A percentile compares a stretch with the other conserved stretches of the same genome.
phyloP scores from a whole-genome alignment of 1,140 invertebrate species.

The Nephila pilipes region DNA sequence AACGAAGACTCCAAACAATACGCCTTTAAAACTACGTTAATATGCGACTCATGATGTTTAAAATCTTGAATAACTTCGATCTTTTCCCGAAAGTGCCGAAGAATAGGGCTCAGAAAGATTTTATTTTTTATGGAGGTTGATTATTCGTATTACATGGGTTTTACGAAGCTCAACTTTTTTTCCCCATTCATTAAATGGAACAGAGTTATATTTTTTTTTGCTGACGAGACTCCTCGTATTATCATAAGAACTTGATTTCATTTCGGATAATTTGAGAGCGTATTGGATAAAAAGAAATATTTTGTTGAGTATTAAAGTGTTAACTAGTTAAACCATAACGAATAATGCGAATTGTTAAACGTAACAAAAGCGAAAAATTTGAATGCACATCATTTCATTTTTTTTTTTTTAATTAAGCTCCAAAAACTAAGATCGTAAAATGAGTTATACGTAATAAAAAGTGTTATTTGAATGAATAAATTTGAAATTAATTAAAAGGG shows the following conservation, averaged over 20 bases:
- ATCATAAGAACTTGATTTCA: not conserved
- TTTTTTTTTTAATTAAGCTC: no score
- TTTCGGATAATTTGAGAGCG: not conserved
- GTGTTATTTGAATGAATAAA: no score
- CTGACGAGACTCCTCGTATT: not conserved
- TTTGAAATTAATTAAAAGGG: no score
- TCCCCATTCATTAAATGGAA: not conserved
- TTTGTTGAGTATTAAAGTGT: no score
- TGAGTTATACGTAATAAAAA: no score
- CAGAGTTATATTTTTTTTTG: not conserved
- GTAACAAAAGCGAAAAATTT: no score
- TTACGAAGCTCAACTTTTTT: not conserved
- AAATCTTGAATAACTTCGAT: not conserved
- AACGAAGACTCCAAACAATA: not conserved
- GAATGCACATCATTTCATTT: no score
- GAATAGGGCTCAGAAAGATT: not conserved
- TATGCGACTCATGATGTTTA: not conserved
- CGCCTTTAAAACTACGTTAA: not conserved
- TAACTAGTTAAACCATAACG: no score
- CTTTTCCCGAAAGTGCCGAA: no score
- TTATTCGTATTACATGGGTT: not conserved
- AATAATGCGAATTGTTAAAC: no score
- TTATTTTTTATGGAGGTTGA: not conserved
- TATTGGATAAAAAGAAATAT: no score
- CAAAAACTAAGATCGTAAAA: no score